Percentiles rank a stretch among this genome's conserved stretches.
Conservation (phyloP, 1,140 invertebrate species). For the Cydia pomonella region DNA sequence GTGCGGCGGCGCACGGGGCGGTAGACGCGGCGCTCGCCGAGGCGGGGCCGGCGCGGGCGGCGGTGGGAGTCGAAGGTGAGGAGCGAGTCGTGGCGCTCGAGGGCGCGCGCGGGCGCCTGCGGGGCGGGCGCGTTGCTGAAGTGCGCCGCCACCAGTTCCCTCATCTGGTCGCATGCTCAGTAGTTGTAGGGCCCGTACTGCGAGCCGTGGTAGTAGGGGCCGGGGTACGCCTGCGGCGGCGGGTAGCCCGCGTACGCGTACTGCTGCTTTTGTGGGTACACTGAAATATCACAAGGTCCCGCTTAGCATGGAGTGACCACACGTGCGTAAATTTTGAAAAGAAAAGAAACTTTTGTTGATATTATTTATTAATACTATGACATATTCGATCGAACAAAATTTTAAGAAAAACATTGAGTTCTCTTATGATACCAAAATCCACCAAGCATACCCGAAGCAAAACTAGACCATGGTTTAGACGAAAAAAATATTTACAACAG, state of each 20-base stretch:
- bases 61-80: conserved; percentile 71
- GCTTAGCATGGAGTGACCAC: neutral
- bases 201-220: conserved; percentile 94
- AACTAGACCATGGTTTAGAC: neutral
- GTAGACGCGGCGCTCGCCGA: conserved; percentile 66
- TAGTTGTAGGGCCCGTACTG: conserved; percentile 96
- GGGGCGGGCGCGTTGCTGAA: conserved; percentile 67
- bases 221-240: conserved; percentile 90
- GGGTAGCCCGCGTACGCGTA: conserved; percentile 92
- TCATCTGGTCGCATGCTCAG: conserved; percentile 82
- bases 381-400: too few relatives aligned
- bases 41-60: conserved; percentile 49
- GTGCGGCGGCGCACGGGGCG: conserved; percentile 64
- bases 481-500: conserved; percentile 21
- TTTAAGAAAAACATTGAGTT: too few relatives aligned
- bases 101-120: conserved; percentile 72
- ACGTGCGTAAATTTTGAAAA: neutral
- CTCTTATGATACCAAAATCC: neutral
- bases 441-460: conserved; percentile 9
- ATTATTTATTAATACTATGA: too few relatives aligned
- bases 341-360: too few relatives aligned
- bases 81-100: conserved; percentile 44
- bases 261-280: conserved; percentile 96
- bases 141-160: conserved; percentile 68
- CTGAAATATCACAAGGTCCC: conserved; percentile 67